Base-by-base conservation (phyloP, 37 sponge, comb jelly and placozoan genomes). In the Spongilla lacustris region DNA sequence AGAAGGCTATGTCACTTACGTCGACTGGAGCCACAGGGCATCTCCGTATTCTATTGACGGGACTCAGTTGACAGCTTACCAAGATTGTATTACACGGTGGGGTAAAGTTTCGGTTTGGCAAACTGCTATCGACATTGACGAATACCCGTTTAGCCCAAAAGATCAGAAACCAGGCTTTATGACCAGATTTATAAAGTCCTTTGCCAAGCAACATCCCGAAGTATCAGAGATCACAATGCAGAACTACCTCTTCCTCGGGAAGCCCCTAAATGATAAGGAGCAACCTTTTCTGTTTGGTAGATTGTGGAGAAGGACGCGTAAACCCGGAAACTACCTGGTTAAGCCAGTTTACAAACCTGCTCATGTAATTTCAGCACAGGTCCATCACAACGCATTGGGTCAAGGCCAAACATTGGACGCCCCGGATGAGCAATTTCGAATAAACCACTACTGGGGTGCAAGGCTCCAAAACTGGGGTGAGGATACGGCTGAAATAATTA, bases 401-500 rank as follows among this genome's bases (percentile, higher is more conserved):
- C 41, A 22, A 3, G 91, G 92, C 2, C 21, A n/a, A 11, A 76
- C 67, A 25, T 50, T 35, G 68, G 34, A 75, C 67, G 92, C 92
- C 0, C 88, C 85, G 10, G 28, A 17, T 35, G n/a, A 71, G 37
- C 74, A 79, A 41, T 74, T 94, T 49, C 72, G 95, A 58, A 71
- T 94, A 80, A 94, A 94, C 69, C 95, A 94, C 86, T 94, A 94
- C 77, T 94, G 95, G 95, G 92, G 95, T 10, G 91, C 91, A 13
- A 78, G 95, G 37, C 78, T 91, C 19, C 95, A 94, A 75, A 88
- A 94, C 69, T 94, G 95, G 95, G 95, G 95, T 5, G 78, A 78
- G 69, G 95, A 94, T 46, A 91, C 95, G 5, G 73, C 82, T 12
- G 74, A 94, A 25, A 78, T 85, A 35, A 37, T 94, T 27, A 68